These are phyloP conservation scores for Etheostoma cragini DNA, from an alignment of 2,113 vertebrate genomes.

Conservation along the genomic window DNA sequence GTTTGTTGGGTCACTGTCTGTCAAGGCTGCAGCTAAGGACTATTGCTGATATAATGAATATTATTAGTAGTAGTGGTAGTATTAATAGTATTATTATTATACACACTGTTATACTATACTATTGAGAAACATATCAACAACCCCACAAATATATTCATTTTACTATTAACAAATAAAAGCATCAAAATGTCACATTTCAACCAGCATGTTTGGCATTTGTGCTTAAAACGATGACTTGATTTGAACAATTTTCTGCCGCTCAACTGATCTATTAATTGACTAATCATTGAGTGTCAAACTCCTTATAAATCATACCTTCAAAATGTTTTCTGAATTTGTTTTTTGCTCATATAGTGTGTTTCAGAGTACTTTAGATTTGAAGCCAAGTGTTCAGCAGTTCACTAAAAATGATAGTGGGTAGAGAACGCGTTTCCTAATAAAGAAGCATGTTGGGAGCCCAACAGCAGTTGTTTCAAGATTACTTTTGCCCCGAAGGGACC, in stretches of 20 bases:
- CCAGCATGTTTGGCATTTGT: not conserved
- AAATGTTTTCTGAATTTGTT: not conserved
- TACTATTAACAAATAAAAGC: not conserved
- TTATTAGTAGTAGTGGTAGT: too few species aligned
- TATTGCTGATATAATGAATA: too few species aligned
- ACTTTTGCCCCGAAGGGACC: too few species aligned
- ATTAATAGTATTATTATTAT: too few species aligned
- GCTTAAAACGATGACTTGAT: not conserved
- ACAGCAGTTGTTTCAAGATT: not conserved
- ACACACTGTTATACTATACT: too few species aligned
- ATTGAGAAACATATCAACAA: not conserved
- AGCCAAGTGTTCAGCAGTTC: not conserved
- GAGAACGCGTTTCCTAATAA: conserved; percentile 8
- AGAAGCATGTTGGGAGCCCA: conserved; percentile 1
- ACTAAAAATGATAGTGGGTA: too few species aligned
- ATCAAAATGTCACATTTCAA: not conserved
- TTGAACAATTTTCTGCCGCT: not conserved
- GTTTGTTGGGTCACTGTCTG: not conserved
- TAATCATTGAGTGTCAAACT: not conserved
- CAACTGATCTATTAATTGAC: too few species aligned
- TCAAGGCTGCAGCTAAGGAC: not conserved
- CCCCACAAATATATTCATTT: not conserved
- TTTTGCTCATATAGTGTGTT: not conserved
- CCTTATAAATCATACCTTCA: not conserved
- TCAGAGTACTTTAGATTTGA: not conserved